These are phyloP conservation scores for Bedellia somnulentella DNA, from an alignment of 2,888 invertebrate species.

Conservation along the genomic window DNA sequence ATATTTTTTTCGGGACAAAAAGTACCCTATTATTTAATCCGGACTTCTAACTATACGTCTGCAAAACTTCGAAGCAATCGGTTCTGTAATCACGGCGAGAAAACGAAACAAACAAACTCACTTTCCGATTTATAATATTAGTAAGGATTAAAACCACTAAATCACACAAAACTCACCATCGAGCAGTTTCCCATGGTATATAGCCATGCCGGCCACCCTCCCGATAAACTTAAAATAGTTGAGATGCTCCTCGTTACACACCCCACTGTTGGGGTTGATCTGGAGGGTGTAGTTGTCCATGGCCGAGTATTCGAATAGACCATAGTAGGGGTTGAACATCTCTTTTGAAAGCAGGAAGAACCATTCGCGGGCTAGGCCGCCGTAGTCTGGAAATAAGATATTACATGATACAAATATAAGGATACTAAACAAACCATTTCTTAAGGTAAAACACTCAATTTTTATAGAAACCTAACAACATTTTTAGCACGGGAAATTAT, in stretches of 20 bases:
- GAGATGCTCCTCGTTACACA: slow-evolving; percentile 97
- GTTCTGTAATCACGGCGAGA: no score
- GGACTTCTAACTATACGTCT: no score
- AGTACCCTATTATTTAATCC: no score
- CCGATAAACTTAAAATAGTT: slow-evolving; percentile 99
- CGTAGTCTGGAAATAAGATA: slow-evolving; percentile 74
- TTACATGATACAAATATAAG: not conserved
- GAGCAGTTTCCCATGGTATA: slow-evolving; percentile 96
- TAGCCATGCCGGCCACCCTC: slow-evolving; percentile 97
- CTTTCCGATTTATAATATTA: no score
- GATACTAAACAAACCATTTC: no score
- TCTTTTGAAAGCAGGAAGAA: slow-evolving; percentile 98
- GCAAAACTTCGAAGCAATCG: no score
- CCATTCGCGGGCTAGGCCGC: slow-evolving; percentile 96
- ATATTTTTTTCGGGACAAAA: no score
- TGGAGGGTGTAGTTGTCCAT: slow-evolving; percentile 99
- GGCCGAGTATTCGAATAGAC: slow-evolving; percentile 98
- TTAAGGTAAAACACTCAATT: no score
- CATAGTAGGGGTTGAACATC: slow-evolving; percentile 99
- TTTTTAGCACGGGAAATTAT: no score
- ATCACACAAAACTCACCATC: slow-evolving; percentile 91
- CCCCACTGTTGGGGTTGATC: slow-evolving; percentile 96
- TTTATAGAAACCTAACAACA: no score
- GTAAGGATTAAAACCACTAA: no score
- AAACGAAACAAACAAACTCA: no score